These are phyloP conservation scores for Upupa epops DNA, from an alignment of 2,113 vertebrate species.

Conservation along the genomic window DNA sequence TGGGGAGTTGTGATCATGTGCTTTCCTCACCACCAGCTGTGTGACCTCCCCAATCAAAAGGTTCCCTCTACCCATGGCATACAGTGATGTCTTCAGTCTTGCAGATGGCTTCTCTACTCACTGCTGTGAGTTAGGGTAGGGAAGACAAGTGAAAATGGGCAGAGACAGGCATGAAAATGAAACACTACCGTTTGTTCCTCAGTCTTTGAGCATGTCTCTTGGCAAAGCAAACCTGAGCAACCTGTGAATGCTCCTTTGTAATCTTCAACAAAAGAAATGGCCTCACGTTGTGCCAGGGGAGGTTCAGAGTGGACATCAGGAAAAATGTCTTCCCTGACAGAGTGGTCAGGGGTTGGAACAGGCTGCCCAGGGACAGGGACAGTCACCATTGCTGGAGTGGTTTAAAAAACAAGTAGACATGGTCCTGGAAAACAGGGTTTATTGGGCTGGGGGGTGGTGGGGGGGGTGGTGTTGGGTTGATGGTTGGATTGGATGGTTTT, in stretches of 20 bases:
- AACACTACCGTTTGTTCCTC: background rate
- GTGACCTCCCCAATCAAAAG: background rate
- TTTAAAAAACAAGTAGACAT: no score
- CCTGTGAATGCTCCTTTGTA: background rate
- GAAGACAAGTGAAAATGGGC: background rate
- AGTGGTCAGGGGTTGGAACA: background rate
- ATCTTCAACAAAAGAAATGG: background rate
- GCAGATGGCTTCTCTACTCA: background rate
- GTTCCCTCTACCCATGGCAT: background rate
- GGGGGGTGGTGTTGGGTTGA: no score
- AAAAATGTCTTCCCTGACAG: no score
- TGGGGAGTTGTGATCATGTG: background rate
- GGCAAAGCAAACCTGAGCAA: background rate
- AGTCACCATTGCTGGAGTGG: no score
- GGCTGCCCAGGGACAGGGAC: no score
- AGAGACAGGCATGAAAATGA: background rate
- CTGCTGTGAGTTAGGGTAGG: background rate
- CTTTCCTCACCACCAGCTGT: rapidly evolving
- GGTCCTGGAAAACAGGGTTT: no score
- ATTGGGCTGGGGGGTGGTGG: no score
- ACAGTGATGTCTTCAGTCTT: background rate
- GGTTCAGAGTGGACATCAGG: no score
- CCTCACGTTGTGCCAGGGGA: no score
- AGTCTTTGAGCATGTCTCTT: background rate
- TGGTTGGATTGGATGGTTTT: no score